Evolutionary conservation across 2,888 invertebrate species (phyloP), one percentile per base, ranked within the genome.

Genomic region (Epiblema foenella): DNA sequence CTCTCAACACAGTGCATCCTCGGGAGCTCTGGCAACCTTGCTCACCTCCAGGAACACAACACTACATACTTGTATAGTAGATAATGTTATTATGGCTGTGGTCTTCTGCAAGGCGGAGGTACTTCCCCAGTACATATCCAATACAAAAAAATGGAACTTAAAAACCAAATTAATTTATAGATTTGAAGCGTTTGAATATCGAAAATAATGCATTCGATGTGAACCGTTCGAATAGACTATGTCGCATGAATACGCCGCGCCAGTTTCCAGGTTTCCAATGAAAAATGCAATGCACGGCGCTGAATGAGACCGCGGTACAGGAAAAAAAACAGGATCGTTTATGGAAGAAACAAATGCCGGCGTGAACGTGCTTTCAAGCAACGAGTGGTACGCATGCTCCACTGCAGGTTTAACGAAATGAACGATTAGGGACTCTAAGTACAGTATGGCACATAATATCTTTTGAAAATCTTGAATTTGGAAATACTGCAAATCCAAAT

Each of bases 271-370:
- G 81, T 83, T 84, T 79, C 81, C 82, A 89, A 91, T 91, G 86
- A 90, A 91, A 92, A 91, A 91, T 91, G 87, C 89, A 90, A 82
- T 77, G 82, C 81, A 75, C 78, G 78, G 77, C 82, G 79, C 83
- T 90, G 88, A 91, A 91, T 86, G 89, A 85, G 81, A 83, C 80
- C 81, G 78, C 75, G 77, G 76, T 76, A 79, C 78, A 85, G 76
- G 78, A 80, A 85, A 86, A 85, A 88, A 85, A 84, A 79, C 80
- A 79, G 78, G 84, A 87, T 83, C 86, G 83, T 84, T 88, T 83
- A 84, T 82, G 79, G 81, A 83, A 83, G 87, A 88, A 85, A 81
- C 83, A 84, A 84, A 80, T 80, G 81, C 82, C 80, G 80, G 79
- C 79, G 79, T 85, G 83, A 82, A 79, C 81, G 84, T 83, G 84